These are phyloP conservation scores for Ylistrum balloti DNA, from an alignment of 1,140 invertebrate species.

Conservation along the genomic window DNA sequence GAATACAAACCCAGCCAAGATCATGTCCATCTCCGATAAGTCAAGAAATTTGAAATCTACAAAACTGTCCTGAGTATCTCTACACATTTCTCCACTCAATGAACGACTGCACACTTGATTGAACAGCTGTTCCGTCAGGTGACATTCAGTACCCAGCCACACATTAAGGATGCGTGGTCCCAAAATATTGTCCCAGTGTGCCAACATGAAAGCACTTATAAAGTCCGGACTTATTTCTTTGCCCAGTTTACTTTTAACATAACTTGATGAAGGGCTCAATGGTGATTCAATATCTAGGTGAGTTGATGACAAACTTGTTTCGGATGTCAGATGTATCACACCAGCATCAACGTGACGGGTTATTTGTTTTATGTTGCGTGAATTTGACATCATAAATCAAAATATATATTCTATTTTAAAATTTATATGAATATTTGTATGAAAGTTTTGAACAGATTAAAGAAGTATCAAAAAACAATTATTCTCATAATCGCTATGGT, in stretches of 20 bases:
- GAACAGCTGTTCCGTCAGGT: slow-evolving; percentile 61
- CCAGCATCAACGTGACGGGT: slow-evolving; percentile 55
- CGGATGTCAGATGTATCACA: slow-evolving; percentile 56
- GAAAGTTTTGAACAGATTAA: too few relatives aligned
- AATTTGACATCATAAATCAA: slow-evolving; percentile 49
- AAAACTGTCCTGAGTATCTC: slow-evolving; percentile 67
- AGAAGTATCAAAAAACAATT: too few relatives aligned
- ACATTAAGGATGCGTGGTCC: slow-evolving; percentile 75
- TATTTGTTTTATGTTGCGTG: slow-evolving; percentile 54
- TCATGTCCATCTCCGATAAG: slow-evolving; percentile 69
- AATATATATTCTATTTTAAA: too few relatives aligned
- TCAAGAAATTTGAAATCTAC: slow-evolving; percentile 75
- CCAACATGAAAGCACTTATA: slow-evolving; percentile 70
- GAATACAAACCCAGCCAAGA: slow-evolving; percentile 75
- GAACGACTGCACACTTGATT: slow-evolving; percentile 71
- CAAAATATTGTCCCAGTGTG: slow-evolving; percentile 79
- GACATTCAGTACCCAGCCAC: slow-evolving; percentile 65
- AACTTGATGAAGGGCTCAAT: slow-evolving; percentile 73
- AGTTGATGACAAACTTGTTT: not conserved
- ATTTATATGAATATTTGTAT: too few relatives aligned
- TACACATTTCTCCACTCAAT: slow-evolving; percentile 77
- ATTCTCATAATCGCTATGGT: too few relatives aligned
- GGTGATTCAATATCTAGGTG: slow-evolving; percentile 55
- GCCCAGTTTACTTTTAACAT: slow-evolving; percentile 64
- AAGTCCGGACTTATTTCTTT: slow-evolving; percentile 63